A percentile compares a stretch with the other conserved stretches of the same genome.
phyloP scores from a whole-genome alignment of 53 echinoderm and acorn worm species.

The Astropecten irregularis region DNA sequence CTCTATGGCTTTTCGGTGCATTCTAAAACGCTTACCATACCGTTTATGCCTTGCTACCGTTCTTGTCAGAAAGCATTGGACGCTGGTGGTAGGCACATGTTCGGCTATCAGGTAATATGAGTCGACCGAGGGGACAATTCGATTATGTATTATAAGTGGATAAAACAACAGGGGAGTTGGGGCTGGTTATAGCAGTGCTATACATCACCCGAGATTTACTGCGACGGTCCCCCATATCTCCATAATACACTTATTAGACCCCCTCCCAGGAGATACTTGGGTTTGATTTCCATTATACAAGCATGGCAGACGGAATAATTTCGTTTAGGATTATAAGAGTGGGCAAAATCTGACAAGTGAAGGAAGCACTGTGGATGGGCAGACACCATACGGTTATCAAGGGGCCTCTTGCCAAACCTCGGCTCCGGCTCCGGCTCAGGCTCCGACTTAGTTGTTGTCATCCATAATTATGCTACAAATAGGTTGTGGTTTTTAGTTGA shows the following conservation, averaged over 20 bases:
- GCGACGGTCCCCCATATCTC: constrained; percentile 1
- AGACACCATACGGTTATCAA: background rate
- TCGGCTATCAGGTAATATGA: background rate
- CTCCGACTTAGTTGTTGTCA: no score
- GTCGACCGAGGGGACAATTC: background rate
- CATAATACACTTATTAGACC: constrained; percentile 43
- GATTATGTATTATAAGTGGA: constrained; percentile 24
- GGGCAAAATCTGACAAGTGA: background rate
- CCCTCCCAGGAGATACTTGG: constrained; percentile 4
- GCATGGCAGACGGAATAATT: constrained; percentile 20
- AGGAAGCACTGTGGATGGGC: constrained; percentile 6
- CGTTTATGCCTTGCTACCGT: no score
- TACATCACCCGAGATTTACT: constrained; percentile 25
- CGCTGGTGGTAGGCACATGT: no score
- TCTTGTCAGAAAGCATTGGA: no score
- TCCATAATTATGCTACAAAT: no score
- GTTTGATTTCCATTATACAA: background rate
- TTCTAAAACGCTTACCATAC: no score
- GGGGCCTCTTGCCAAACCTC: no score
- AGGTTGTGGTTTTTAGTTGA: no score
- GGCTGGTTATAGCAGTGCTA: background rate
- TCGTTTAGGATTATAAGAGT: constrained; percentile 11
- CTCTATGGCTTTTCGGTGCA: no score
- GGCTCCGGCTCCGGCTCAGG: no score
- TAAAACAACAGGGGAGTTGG: constrained; percentile 23